Percentiles rank a stretch among this genome's conserved stretches.
These are phyloP conservation scores for Tupiocoris notatus DNA, from an alignment of 2,888 invertebrate species.

Conservation along the genomic window DNA sequence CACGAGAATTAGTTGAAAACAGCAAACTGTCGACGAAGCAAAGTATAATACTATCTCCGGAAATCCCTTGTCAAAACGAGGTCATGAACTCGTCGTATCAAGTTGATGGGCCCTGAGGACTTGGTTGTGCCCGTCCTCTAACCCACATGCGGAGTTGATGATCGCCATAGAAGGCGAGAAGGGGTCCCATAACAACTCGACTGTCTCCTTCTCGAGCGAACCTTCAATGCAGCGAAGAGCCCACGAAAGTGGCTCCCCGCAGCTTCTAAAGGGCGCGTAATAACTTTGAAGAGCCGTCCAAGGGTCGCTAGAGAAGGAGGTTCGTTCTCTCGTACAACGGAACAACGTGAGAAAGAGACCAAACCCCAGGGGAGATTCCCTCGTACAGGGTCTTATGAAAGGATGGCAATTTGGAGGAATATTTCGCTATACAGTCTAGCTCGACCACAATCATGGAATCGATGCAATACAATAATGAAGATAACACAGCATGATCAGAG, in stretches of 20 bases:
- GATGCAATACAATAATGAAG: too few relatives aligned
- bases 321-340: not conserved
- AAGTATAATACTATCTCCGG: not conserved
- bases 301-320: not conserved
- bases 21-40: not conserved
- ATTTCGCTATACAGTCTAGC: not conserved
- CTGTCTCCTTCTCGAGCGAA: too few relatives aligned
- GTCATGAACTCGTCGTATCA: not conserved
- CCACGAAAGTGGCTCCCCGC: not conserved
- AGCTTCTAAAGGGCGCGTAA: not conserved
- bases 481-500: too few relatives aligned
- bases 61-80: not conserved
- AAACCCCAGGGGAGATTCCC: not conserved
- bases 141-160: not conserved
- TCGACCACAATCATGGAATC: too few relatives aligned
- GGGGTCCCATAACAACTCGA: not conserved
- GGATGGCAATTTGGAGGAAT: not conserved
- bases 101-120: not conserved
- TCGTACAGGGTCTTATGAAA: not conserved
- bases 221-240: not conserved
- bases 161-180: not conserved
- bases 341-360: not conserved
- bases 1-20: not conserved
- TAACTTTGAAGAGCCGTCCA: not conserved
- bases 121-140: not conserved